phyloP scores from a whole-genome alignment of 2,888 invertebrate genomes.

The Idaea aversata region DNA sequence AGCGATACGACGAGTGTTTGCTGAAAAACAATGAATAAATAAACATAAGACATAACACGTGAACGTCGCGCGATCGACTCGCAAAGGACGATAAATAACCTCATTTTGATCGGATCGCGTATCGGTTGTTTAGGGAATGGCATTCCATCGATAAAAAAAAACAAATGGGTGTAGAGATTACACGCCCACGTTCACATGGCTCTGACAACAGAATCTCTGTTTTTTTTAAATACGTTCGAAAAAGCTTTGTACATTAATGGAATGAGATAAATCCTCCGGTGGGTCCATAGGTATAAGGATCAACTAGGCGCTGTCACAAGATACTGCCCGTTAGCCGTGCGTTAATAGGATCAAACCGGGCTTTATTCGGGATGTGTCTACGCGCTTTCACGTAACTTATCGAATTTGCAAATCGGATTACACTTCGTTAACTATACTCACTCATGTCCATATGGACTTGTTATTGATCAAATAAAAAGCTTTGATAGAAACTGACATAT shows the following conservation, averaged over 20 bases:
- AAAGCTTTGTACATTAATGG: conserved; percentile 38
- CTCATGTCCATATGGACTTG: conserved; percentile 26
- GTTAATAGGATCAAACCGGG: conserved; percentile 78
- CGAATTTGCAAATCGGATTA: conserved; percentile 79
- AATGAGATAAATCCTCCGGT: conserved; percentile 44
- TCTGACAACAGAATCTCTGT: conserved; percentile 24
- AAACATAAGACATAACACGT: conserved; percentile 38
- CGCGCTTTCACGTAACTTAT: conserved; percentile 77
- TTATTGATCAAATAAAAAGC: conserved; percentile 23
- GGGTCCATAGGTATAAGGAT: conserved; percentile 51
- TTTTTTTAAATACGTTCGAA: conserved; percentile 26
- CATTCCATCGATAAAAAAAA: conserved; percentile 47
- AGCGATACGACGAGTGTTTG: conserved; percentile 18
- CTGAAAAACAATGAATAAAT: conserved; percentile 41
- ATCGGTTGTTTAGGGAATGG: conserved; percentile 32
- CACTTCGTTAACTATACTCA: conserved; percentile 68
- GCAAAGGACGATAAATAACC: conserved; percentile 43
- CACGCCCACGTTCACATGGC: conserved; percentile 24
- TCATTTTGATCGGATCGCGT: conserved; percentile 41
- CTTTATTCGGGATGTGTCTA: conserved; percentile 75
- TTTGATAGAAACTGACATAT: conserved; percentile 8
- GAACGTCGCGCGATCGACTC: conserved; percentile 36
- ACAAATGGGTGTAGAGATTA: conserved; percentile 43
- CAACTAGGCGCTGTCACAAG: conserved; percentile 62
- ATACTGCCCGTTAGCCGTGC: conserved; percentile 72